A percentile compares a stretch with the other conserved stretches of the same genome.
phyloP scores from a whole-genome alignment of 2,888 invertebrate species.

The Ormyrus nitidulus region DNA sequence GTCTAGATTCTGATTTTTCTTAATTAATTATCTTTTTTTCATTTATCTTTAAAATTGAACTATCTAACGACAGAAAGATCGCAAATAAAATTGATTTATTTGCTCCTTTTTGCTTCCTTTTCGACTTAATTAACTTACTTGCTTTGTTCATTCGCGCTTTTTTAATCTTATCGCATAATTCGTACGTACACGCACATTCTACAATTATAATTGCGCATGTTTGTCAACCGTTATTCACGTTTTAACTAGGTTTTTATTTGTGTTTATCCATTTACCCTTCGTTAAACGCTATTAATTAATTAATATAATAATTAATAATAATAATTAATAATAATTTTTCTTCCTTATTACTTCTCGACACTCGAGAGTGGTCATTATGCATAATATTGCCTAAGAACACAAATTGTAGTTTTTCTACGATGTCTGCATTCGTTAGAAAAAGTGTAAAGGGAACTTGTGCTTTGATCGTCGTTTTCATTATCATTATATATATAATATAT shows the following conservation, averaged over 20 bases:
- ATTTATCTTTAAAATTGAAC: constrained; percentile 64
- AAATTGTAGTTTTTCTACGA: constrained; percentile 58
- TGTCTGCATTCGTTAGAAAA: constrained; percentile 64
- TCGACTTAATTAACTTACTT: constrained; percentile 57
- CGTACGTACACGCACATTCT: constrained; percentile 50
- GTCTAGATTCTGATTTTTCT: constrained; percentile 64
- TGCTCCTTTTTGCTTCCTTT: constrained; percentile 53
- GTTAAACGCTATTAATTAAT: constrained; percentile 57
- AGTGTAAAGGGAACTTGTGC: constrained; percentile 65
- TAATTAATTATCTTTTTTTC: constrained; percentile 52
- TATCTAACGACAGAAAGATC: constrained; percentile 62
- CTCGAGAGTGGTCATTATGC: constrained; percentile 51
- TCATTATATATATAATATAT: constrained; percentile 45
- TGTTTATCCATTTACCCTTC: constrained; percentile 59
- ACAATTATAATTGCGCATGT: constrained; percentile 49
- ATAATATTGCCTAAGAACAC: constrained; percentile 59
- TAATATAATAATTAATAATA: constrained; percentile 55
- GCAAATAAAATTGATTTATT: constrained; percentile 56
- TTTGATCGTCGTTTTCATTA: constrained; percentile 58
- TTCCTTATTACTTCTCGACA: constrained; percentile 49
- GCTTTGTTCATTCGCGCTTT: constrained; percentile 55
- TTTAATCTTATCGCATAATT: constrained; percentile 43
- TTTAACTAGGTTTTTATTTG: constrained; percentile 55
- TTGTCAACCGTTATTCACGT: constrained; percentile 42
- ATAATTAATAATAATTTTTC: constrained; percentile 47